A percentile compares a stretch with the other conserved stretches of the same genome.
These are phyloP conservation scores for Jaculus jaculus DNA, from an alignment of 2,113 vertebrate genomes.

Conservation along the genomic window DNA sequence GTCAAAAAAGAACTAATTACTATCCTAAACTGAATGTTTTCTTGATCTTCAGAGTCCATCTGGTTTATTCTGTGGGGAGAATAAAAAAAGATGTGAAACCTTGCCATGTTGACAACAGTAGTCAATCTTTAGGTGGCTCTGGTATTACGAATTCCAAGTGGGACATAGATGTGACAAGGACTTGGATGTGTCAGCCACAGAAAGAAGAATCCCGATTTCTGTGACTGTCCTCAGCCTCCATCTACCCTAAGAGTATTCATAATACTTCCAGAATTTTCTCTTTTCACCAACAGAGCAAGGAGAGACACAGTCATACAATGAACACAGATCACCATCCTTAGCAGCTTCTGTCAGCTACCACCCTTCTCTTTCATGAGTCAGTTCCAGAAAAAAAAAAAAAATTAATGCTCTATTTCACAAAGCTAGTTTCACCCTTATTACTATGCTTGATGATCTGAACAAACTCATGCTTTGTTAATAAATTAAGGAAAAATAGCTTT, in stretches of 20 bases:
- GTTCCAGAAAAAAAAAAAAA: conserved; percentile 54
- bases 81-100: conserved; percentile 45
- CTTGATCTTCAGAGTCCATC: background rate
- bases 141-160: background rate
- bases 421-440: conserved; percentile 43
- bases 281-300: conserved; percentile 18
- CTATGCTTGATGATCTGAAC: conserved; percentile 37
- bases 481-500: conserved; percentile 52
- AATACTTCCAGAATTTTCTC: conserved; percentile 11
- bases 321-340: background rate
- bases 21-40: background rate
- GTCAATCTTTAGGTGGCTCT: conserved; percentile 13
- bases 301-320: background rate
- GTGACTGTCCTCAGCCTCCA: background rate
- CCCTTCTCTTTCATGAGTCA: conserved; percentile 12
- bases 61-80: conserved; percentile 23
- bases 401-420: conserved; percentile 3
- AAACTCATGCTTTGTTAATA: conserved; percentile 58
- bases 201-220: background rate
- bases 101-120: background rate
- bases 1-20: conserved; percentile 37
- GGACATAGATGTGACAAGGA: background rate
- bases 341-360: background rate
- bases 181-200: background rate
- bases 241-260: background rate